phyloP scores from a whole-genome alignment of 2,888 invertebrate genomes.

The Heliconius aoede region DNA sequence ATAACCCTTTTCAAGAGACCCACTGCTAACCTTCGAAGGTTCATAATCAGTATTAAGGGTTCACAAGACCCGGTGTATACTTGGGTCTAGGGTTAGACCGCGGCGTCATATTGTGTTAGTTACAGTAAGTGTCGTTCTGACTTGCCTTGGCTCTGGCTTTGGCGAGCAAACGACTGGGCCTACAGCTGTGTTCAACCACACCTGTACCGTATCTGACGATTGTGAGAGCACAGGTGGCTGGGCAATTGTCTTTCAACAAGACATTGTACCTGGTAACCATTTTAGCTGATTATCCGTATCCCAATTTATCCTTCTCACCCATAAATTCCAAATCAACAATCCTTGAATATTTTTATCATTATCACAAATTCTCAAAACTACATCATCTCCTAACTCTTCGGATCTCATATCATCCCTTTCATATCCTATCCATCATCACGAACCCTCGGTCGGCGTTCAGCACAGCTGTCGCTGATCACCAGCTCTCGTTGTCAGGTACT shows the following conservation, averaged over 20 bases:
- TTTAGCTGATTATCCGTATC: conserved; percentile 32
- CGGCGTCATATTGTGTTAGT: conserved; percentile 54
- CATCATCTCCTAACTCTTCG: not conserved
- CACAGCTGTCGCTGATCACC: conserved; percentile 58
- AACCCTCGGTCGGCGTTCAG: conserved; percentile 56
- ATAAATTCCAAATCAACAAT: not conserved
- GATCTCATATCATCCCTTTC: not conserved
- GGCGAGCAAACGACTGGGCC: conserved; percentile 65
- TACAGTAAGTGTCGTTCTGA: conserved; percentile 57
- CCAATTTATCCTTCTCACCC: not conserved
- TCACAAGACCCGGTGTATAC: conserved; percentile 68
- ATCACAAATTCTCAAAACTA: not conserved
- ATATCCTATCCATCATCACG: conserved; percentile 23
- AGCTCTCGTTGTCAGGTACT: conserved; percentile 78
- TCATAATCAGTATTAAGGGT: conserved; percentile 79
- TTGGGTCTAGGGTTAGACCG: conserved; percentile 72
- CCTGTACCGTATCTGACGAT: conserved; percentile 73
- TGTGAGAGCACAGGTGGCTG: conserved; percentile 69
- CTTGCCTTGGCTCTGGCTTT: conserved; percentile 50
- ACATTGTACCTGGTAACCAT: conserved; percentile 76
- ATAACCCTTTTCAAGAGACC: conserved; percentile 73
- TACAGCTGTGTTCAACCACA: conserved; percentile 77
- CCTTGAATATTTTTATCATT: not conserved
- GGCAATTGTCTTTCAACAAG: conserved; percentile 82
- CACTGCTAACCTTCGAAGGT: conserved; percentile 66